Conservation (phyloP, 2,113 vertebrate species). For the Eretmodus cyanostictus region DNA sequence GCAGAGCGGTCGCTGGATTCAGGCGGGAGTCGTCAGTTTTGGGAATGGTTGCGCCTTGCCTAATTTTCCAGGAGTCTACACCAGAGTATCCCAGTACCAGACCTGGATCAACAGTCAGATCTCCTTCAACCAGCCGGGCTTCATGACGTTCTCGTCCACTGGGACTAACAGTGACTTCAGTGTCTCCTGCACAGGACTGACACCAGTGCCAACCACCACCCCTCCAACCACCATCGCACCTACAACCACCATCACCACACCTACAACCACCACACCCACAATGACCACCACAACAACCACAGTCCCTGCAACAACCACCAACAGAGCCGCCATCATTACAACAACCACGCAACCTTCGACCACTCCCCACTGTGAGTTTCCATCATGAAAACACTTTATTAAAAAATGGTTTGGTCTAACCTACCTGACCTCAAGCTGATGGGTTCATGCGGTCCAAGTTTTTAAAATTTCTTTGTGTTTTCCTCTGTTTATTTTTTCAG, state of each 20-base stretch:
- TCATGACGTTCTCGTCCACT: too few species aligned
- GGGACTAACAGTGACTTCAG: neutral
- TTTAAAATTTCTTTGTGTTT: neutral
- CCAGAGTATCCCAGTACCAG: neutral
- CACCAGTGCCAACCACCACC: neutral
- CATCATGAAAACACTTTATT: neutral
- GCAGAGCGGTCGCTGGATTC: neutral
- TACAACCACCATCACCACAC: too few species aligned
- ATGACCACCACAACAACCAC: neutral
- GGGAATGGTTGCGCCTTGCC: accelerated
- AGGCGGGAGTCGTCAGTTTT: neutral
- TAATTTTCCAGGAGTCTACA: accelerated
- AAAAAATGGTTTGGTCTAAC: neutral
- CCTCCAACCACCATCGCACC: too few species aligned
- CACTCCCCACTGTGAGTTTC: neutral
- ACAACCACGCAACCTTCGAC: neutral
- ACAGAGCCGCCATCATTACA: neutral
- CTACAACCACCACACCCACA: neutral
- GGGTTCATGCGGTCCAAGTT: neutral
- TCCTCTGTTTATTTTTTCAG: neutral
- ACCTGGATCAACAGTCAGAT: neutral
- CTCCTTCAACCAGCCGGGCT: too few species aligned
- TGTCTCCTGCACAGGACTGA: neutral
- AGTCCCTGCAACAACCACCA: neutral
- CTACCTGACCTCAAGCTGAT: neutral